Percentiles rank a stretch among this genome's conserved stretches.
These are phyloP conservation scores for Thymelicus lineola DNA, from an alignment of 2,888 invertebrate genomes.

Conservation along the genomic window DNA sequence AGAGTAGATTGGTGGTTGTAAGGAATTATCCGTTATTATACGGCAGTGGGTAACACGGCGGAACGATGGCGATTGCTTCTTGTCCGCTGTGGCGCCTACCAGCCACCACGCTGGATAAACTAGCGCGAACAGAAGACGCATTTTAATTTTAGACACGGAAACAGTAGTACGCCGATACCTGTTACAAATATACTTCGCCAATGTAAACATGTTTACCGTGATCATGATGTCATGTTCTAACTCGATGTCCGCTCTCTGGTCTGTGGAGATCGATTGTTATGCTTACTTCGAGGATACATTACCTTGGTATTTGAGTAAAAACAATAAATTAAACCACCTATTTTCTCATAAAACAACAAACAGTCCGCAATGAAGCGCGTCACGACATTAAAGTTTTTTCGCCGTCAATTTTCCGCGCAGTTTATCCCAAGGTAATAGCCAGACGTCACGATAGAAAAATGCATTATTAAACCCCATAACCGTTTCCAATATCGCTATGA, in stretches of 20 bases:
- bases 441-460: conserved; percentile 69
- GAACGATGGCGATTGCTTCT: conserved; percentile 46
- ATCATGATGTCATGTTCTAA: no score
- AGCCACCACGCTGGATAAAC: conserved; percentile 17
- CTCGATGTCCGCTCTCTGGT: no score
- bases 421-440: conserved; percentile 68
- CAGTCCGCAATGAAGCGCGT: conserved; percentile 44
- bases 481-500: conserved; percentile 62
- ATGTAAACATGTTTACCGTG: no score
- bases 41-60: conserved; percentile 23
- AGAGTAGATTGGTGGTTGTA: conserved; percentile 27
- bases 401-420: conserved; percentile 69
- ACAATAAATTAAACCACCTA: conserved; percentile 13
- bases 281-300: neutral
- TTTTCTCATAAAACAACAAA: conserved; percentile 23
- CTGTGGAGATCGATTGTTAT: neutral
- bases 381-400: conserved; percentile 61
- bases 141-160: no score
- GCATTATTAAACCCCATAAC: conserved; percentile 78
- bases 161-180: no score
- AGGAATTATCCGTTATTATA: conserved; percentile 31
- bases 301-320: neutral
- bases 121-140: neutral
- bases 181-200: no score
- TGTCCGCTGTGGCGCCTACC: conserved; percentile 30